Evolutionary conservation across 2,113 vertebrate species (phyloP).

Genomic region (Cheirogaleus medius): DNA sequence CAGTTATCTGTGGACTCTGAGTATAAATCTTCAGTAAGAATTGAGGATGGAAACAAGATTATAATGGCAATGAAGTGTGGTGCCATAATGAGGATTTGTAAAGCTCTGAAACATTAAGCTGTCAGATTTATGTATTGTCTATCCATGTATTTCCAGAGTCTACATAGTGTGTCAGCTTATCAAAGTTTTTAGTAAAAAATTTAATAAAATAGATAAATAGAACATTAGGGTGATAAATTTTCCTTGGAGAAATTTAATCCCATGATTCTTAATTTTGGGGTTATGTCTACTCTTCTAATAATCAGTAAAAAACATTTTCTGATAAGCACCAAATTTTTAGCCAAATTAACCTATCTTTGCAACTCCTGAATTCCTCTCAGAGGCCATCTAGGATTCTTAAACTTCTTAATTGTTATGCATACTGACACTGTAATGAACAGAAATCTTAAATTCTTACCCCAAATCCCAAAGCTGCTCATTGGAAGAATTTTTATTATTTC

Average conservation of each 20-base stretch:
- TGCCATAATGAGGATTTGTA: neutral
- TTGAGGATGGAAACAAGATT: neutral
- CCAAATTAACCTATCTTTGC: neutral
- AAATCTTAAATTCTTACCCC: constrained; percentile 35
- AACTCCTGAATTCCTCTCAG: neutral
- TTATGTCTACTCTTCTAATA: neutral
- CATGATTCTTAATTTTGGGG: neutral
- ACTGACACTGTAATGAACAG: neutral
- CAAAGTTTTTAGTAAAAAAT: neutral
- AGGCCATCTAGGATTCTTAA: constrained; percentile 4
- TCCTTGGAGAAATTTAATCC: constrained; percentile 25
- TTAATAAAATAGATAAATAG: constrained; percentile 19
- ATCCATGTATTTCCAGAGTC: neutral
- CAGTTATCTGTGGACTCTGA: neutral
- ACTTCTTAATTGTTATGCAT: constrained; percentile 27
- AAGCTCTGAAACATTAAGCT: neutral
- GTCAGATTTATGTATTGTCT: neutral
- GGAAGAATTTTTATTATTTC: constrained; percentile 51
- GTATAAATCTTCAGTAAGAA: neutral
- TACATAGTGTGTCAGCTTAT: neutral
- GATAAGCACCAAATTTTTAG: neutral
- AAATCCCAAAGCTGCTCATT: constrained; percentile 8
- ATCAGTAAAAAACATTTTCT: neutral
- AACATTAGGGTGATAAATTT: neutral
- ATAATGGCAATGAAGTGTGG: neutral